phyloP scores from a whole-genome alignment of 2,113 vertebrate species.

The Oostethus manadensis region DNA sequence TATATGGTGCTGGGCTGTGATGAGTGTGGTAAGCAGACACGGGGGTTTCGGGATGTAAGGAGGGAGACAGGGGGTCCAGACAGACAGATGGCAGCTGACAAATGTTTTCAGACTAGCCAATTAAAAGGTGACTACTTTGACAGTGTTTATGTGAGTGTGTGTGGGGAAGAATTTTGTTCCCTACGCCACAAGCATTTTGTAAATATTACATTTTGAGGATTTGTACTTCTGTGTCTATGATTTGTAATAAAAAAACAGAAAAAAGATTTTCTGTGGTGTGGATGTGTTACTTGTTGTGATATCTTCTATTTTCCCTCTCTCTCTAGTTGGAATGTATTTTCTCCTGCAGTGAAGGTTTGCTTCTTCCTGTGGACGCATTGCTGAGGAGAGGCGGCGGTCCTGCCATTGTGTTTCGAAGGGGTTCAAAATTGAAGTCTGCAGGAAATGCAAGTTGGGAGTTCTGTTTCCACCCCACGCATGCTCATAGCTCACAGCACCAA shows the following conservation, averaged over 20 bases:
- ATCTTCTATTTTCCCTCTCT: constrained; percentile 9
- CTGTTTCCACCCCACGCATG: constrained; percentile 44
- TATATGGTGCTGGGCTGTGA: constrained; percentile 57
- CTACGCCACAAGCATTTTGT: constrained; percentile 41
- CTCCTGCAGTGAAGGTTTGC: constrained; percentile 45
- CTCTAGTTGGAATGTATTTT: constrained; percentile 58
- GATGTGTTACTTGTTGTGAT: constrained; percentile 24
- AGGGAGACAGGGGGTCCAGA: constrained; percentile 46
- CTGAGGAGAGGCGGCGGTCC: constrained; percentile 38
- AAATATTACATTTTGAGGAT: constrained; percentile 41
- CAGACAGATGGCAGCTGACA: constrained; percentile 75
- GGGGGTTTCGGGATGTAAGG: constrained; percentile 1
- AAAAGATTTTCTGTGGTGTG: neutral
- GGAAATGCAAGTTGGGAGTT: constrained; percentile 64
- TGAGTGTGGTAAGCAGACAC: constrained; percentile 53
- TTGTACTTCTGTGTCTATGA: constrained; percentile 46
- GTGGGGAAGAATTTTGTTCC: constrained; percentile 28
- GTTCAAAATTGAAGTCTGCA: constrained; percentile 65
- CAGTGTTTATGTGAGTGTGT: constrained; percentile 37
- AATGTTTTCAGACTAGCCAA: constrained; percentile 64
- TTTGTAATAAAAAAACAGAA: constrained; percentile 58
- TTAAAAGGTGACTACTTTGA: constrained; percentile 68
- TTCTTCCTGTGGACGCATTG: constrained; percentile 62
- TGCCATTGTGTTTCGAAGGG: constrained; percentile 63
- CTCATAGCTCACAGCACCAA: no score